Conservation (phyloP, 2,113 vertebrate genomes). For the Calonectris borealis region DNA sequence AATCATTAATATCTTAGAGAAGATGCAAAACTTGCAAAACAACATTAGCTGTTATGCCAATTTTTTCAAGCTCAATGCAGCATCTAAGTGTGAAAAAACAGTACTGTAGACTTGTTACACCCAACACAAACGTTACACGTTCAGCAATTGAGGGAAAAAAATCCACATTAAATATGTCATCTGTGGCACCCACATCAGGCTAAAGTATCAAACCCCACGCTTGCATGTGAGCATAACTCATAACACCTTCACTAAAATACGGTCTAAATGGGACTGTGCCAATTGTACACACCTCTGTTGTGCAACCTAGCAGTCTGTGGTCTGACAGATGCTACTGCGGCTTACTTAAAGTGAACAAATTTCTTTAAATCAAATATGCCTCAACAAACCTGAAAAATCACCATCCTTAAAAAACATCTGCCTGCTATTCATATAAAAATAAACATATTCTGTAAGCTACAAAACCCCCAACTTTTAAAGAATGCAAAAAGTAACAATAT, state of each 20-base stretch:
- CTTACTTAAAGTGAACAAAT: background rate
- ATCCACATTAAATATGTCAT: background rate
- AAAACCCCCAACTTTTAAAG: background rate
- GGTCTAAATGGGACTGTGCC: fast-evolving
- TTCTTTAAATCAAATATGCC: background rate
- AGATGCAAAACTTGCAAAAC: background rate
- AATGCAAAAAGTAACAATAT: background rate
- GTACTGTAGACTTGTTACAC: background rate
- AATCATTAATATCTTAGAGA: background rate
- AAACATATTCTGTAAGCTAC: background rate
- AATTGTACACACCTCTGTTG: background rate
- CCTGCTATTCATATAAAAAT: background rate
- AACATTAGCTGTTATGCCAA: background rate
- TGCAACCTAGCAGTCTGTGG: background rate
- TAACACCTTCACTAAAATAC: background rate
- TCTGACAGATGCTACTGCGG: background rate
- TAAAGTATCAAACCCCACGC: background rate
- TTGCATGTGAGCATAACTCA: background rate
- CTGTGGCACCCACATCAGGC: background rate
- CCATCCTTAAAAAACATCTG: background rate
- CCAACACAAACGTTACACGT: background rate
- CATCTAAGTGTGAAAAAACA: background rate
- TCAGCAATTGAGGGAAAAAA: background rate
- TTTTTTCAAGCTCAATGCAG: background rate
- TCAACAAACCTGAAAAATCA: background rate